Evolutionary conservation across 30 jellyfish, hydroid and myxozoan species (phyloP).

Genomic region (Sanderia malayensis): DNA sequence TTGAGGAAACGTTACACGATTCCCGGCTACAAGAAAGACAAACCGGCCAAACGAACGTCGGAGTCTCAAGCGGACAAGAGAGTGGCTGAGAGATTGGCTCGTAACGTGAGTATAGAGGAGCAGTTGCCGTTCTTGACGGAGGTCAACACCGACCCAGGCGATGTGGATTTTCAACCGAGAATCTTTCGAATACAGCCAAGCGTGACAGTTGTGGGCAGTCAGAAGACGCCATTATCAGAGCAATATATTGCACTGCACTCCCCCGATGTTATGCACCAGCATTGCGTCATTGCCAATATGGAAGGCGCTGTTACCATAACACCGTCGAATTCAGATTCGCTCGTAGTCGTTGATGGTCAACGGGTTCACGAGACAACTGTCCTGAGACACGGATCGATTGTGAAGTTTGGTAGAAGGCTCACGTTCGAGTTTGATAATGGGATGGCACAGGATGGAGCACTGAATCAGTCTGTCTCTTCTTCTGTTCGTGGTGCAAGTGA

Average conservation of each 20-base stretch:
- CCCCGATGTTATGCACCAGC: slow-evolving; percentile 71
- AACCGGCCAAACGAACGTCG: slow-evolving; percentile 22
- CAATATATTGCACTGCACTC: slow-evolving; percentile 79
- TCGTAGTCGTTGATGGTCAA: slow-evolving; percentile 67
- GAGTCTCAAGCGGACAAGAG: slow-evolving; percentile 38
- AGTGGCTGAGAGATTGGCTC: slow-evolving; percentile 57
- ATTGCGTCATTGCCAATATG: slow-evolving; percentile 79
- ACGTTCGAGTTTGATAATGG: slow-evolving; percentile 50
- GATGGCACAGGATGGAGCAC: background rate
- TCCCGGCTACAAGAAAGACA: slow-evolving; percentile 64
- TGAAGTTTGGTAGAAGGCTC: slow-evolving; percentile 69
- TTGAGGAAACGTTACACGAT: slow-evolving; percentile 64
- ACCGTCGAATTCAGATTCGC: slow-evolving; percentile 92
- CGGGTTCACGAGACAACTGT: slow-evolving; percentile 70
- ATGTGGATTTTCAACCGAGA: slow-evolving; percentile 63
- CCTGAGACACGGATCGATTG: slow-evolving; percentile 65
- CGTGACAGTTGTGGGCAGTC: slow-evolving; percentile 88
- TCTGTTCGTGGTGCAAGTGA: background rate
- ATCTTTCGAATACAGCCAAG: slow-evolving; percentile 48
- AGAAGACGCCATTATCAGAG: slow-evolving; percentile 60
- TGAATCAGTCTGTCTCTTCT: slow-evolving; percentile 4
- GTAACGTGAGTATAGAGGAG: slow-evolving; percentile 35
- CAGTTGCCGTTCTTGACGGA: slow-evolving; percentile 75
- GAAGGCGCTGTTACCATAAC: slow-evolving; percentile 87
- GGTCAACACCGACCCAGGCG: slow-evolving; percentile 67